Conservation (phyloP, 2,888 invertebrate species). For the Pandemis corylana region DNA sequence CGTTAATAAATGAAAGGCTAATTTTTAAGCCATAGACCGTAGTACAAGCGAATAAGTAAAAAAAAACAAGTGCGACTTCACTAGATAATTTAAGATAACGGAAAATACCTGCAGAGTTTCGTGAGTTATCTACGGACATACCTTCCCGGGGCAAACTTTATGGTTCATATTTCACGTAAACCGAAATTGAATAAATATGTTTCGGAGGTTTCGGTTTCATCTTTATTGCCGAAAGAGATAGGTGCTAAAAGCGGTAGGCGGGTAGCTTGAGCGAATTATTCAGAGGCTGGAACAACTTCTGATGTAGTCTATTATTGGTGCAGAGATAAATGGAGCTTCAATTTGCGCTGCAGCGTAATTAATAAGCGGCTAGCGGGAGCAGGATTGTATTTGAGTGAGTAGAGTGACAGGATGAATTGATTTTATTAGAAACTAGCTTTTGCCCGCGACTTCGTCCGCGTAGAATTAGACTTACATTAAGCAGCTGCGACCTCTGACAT, state of each 20-base stretch:
- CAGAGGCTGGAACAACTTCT: conserved; percentile 48
- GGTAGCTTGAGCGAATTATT: conserved; percentile 50
- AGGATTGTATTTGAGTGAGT: background rate
- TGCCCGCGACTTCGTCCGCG: too few species aligned
- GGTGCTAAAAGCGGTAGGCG: conserved; percentile 36
- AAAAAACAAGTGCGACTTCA: too few species aligned
- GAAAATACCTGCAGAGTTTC: too few species aligned
- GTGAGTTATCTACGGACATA: too few species aligned
- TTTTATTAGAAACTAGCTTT: too few species aligned
- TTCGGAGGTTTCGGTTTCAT: background rate
- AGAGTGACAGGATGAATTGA: background rate
- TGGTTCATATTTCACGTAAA: background rate
- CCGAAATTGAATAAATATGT: background rate
- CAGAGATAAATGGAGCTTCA: conserved; percentile 50
- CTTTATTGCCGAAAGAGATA: conserved; percentile 5
- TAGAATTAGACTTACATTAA: too few species aligned
- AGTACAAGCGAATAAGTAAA: too few species aligned
- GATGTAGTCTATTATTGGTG: conserved; percentile 49
- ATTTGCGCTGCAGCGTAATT: conserved; percentile 18
- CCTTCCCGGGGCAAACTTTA: too few species aligned
- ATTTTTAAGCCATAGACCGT: too few species aligned
- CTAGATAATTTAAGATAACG: too few species aligned
- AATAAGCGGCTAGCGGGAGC: conserved; percentile 12
- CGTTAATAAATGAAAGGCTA: too few species aligned
- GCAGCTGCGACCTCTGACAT: too few species aligned